These are phyloP conservation scores for Anarhynchus alexandrinus DNA, from an alignment of 2,113 vertebrate species.

Conservation along the genomic window DNA sequence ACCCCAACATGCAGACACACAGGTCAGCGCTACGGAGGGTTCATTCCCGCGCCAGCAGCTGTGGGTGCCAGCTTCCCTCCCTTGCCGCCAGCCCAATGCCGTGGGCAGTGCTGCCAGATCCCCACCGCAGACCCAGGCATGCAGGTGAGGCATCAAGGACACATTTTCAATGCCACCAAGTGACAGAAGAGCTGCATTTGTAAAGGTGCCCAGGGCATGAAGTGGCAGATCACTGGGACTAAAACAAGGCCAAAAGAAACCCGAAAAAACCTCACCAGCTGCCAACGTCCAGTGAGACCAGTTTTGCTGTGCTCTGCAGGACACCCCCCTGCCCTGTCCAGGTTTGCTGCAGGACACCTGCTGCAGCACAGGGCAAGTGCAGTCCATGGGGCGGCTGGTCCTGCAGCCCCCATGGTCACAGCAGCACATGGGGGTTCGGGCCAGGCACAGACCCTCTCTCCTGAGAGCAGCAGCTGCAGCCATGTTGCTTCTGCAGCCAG, in stretches of 20 bases:
- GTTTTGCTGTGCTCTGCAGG: neutral
- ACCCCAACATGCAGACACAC: neutral
- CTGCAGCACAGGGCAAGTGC: neutral
- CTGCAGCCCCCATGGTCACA: fast-evolving
- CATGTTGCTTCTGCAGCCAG: fast-evolving
- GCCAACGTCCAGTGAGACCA: neutral
- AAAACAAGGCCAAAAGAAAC: neutral
- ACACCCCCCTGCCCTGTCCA: fast-evolving
- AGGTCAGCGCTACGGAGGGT: fast-evolving
- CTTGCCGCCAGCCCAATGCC: neutral
- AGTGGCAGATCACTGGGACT: neutral
- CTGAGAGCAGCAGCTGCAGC: fast-evolving
- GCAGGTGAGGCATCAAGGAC: neutral
- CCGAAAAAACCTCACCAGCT: neutral
- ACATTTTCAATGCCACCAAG: neutral
- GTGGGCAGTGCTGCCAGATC: too few relatives aligned
- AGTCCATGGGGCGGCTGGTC: neutral
- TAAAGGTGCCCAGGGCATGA: neutral
- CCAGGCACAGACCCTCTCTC: neutral
- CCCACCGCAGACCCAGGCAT: fast-evolving
- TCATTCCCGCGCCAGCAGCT: neutral
- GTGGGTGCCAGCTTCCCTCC: neutral
- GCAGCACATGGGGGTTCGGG: fast-evolving
- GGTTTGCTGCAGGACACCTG: neutral
- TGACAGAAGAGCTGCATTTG: neutral